Evolutionary conservation across 2,113 vertebrate species (phyloP), one percentile per base, ranked within the genome.

Genomic region (Tamias sibiricus): DNA sequence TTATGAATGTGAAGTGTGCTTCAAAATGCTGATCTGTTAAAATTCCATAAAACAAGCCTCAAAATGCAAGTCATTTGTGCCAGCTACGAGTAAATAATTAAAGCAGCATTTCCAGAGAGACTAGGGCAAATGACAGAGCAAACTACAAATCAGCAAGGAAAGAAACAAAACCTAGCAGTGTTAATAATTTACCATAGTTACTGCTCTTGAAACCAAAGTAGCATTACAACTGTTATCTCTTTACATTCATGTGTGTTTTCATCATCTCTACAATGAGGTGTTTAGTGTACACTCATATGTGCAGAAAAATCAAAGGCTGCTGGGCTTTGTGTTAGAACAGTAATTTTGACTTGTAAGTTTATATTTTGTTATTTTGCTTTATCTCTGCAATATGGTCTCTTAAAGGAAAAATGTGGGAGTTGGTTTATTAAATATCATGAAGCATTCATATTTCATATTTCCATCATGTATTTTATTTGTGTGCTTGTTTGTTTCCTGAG

Each of bases 71-170:
- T 87, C 40, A 85, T 75, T 71, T 68, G 83, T 94, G 95, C 91
- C 95, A 95, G 92, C 90, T 87, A 44, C 81, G 47, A 97, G 82
- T 74, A 93, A 96, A 80, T 75, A 6, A 3, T 94, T 98, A 82
- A 94, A 96, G 85, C 97, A 97, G 74, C 72, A 30, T 32, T 0
- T 1, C 95, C 91, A 68, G 79, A 57, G 54, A 97, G 92, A 57
- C 22, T 0, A 59, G 98, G 97, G 97, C 98, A 98, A 98, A 98
- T 98, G 96, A 85, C 97, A 77, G 88, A 75, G 82, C 97, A 95
- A 91, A 92, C 94, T 87, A 96, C 91, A 92, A 96, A 92, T 57
- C 30, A 35, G 62, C 88, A 95, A 62, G 59, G 90, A 95, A 85
- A 91, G 69, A 88, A 88, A 59, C 54, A 54, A 54, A 54, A 54